Base-by-base conservation (phyloP, 2,113 vertebrate genomes). In the Paraplagusia blochii region DNA sequence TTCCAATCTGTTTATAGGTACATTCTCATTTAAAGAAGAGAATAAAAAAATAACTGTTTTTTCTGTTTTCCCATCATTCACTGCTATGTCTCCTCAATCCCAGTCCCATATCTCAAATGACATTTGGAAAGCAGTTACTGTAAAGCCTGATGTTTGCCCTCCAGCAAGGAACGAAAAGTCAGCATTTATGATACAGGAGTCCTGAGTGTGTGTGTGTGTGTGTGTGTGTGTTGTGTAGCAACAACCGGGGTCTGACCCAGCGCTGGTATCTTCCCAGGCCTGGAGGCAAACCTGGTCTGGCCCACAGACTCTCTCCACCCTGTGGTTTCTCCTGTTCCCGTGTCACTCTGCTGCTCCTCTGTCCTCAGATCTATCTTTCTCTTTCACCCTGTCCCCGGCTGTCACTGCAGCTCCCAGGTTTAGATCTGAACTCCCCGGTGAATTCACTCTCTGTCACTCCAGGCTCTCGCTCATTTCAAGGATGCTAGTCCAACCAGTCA, bases 211-310 rank as follows among this genome's bases (percentile, higher is more conserved):
- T 29, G 22, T 29, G 48, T 71, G 64, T 60, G 68, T 49, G 66
- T 60, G 53, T 52, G 34, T 51, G 22, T 77, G 76, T 77, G 74
- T 78, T 76, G n/a, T n/a, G n/a, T n/a, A 76, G 85, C 66, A 78
- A 69, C 69, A 54, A 50, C 13, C 7, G 47, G 54, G 65, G 66
- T 65, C 40, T 44, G 63, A 78, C 77, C 80, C 49, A 49, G 33
- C 68, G 63, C 82, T 59, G 59, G 61, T 49, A 44, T 49, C 48
- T 43, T 43, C 54, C 48, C 33, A 39, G 60, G 47, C 48, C 63
- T 64, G 1, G 54, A 63, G 72, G 66, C 58, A 9, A 9, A 38
- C 49, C 61, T 74, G 61, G 29, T 46, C 61, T 74, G 61, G 29
- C 52, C 59, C 19, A 39, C 44, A 59, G 53, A 58, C 17, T 18